Base-by-base conservation (phyloP, 2,797 vertebrate genomes). In the Nannoperca obscura region DNA sequence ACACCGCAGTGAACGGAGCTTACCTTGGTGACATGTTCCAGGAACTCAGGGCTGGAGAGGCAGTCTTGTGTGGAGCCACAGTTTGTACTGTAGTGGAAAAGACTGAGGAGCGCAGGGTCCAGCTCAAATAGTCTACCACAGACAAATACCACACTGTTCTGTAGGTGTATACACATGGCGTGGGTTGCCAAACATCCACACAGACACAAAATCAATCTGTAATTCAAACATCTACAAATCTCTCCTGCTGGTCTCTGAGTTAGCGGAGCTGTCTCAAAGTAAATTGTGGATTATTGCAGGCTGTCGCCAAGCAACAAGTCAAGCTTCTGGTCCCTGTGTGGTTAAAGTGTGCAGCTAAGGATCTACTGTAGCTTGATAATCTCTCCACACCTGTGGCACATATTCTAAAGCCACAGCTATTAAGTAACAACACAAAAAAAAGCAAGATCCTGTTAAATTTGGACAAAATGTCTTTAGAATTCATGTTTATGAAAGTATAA, bases 1-100 rank as follows among this genome's bases (percentile, higher is more conserved):
- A 73, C 55, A 36, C 27, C 42, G 80, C 4, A 53, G 66, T 13
- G 58, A n/a, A 61, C 12, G 0, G 44, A 32, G 78, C 96, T 96
- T 91, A 99, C 98, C 96, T 98, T 99, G 71, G 96, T 96, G 90
- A 99, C 95, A 87, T 99, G 98, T 61, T 98, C 97, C 93, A 97
- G 92, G 91, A 99, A 99, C 92, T 97, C 96, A 0, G 97, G 96
- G 79, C 96, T 97, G 19, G 96, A 96, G 61, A 99, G 95, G 78
- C 97, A 98, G 87, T 98, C 97, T 86, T 97, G 94, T 17, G 95
- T 92, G 70, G 95, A 96, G 83, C 95, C 92, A 91, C 97, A 97
- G 84, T 96, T 95, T 86, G 95, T 96, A 72, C 94, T 96, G 88
- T 98, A 98, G 92, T 96, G 95, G 94, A 99, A 99, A 83, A 99